Evolutionary conservation across 2,797 vertebrate genomes (phyloP), one percentile per base, ranked within the genome.

Genomic region (Thalassophryne amazonica): DNA sequence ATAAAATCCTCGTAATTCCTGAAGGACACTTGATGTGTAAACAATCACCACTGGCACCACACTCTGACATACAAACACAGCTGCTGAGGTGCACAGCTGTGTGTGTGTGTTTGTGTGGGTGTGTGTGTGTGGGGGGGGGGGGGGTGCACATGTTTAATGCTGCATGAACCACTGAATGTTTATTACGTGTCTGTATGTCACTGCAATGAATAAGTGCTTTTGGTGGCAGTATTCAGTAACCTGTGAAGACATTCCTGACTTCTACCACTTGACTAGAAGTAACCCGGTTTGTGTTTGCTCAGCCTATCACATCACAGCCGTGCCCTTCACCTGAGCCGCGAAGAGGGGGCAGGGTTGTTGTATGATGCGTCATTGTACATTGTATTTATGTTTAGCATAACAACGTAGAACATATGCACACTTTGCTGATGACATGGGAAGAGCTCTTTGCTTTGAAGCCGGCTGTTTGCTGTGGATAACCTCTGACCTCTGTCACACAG

Each of bases 381-480:
- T 28, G 8, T 46, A 51, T 49, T 52, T 56, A 21, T 55, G 45
- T 56, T 33, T 10, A 40, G 27, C 18, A 57, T 30, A 61, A 57
- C 39, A 49, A 19, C 27, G 60, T 41, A 35, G 37, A 34, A 38
- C 24, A 38, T 31, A 45, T 33, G 24, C 48, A 28, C 29, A 10
- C 33, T 35, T 32, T 62, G 14, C 14, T 55, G 64, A 55, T 63
- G 59, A 67, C 60, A 57, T 34, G 23, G 24, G 25, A 45, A 34
- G 42, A 50, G 17, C 8, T 34, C 22, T 14, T 31, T 22, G 49
- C 61, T 83, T 76, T 78, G 73, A 81, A 81, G 69, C 76, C 62
- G 14, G 52, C 16, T 4, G 16, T 78, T 76, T 80, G 57, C 54
- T 72, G 46, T 73, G 4, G 76, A 81, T 78, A 81, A 69, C 54